Evolutionary conservation across 2,888 invertebrate species (phyloP).

Genomic region (Trissoscelio sp.): DNA sequence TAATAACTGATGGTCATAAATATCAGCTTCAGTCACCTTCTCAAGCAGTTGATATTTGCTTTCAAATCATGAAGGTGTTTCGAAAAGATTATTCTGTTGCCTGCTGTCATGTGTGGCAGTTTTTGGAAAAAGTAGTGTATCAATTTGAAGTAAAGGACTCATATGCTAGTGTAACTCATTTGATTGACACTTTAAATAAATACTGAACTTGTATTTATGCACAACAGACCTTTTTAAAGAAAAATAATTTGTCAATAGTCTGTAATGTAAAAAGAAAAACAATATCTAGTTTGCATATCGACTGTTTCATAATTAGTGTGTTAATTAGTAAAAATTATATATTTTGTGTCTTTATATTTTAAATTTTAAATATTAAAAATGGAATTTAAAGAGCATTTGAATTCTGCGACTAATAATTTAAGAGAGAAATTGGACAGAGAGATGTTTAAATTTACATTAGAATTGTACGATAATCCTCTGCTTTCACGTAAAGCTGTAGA

Average conservation of each 20-base stretch:
- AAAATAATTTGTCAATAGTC: too few relatives aligned
- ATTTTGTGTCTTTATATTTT: constrained; percentile 1
- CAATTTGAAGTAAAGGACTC: constrained; percentile 11
- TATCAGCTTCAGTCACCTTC: constrained; percentile 30
- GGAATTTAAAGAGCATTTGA: not conserved
- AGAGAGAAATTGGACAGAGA: constrained; percentile 46
- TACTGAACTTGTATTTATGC: too few relatives aligned
- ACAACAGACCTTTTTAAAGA: too few relatives aligned
- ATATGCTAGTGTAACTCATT: constrained; percentile 27
- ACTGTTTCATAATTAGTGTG: too few relatives aligned
- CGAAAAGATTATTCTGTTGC: constrained; percentile 25
- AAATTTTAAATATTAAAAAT: not conserved
- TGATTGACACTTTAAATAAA: constrained; percentile 32
- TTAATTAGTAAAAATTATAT: too few relatives aligned
- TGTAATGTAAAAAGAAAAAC: too few relatives aligned
- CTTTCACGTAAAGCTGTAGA: constrained; percentile 54
- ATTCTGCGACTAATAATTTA: not conserved
- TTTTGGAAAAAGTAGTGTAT: constrained; percentile 46
- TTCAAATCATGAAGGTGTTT: constrained; percentile 48
- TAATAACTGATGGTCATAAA: constrained; percentile 35
- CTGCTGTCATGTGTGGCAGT: constrained; percentile 62
- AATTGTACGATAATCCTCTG: constrained; percentile 50
- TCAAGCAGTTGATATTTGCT: constrained; percentile 57
- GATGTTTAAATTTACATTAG: constrained; percentile 56
- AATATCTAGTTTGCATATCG: too few relatives aligned